Evolutionary conservation across 1,140 invertebrate species (phyloP).

Genomic region (Cyrtorhinus lividipennis): DNA sequence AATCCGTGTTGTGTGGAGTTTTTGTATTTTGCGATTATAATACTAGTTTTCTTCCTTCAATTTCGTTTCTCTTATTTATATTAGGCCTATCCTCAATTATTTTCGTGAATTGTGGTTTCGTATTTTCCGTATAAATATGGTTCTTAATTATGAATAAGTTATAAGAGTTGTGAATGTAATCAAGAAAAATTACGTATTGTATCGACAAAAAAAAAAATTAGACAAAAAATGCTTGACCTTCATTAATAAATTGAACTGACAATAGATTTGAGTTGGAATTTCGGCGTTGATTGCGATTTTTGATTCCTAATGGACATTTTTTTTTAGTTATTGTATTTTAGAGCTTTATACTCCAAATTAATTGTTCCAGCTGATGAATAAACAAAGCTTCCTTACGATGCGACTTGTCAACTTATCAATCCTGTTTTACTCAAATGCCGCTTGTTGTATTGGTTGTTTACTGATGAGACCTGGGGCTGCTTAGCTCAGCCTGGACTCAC

Average conservation of each 20-base stretch:
- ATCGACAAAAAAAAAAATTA: too few relatives aligned
- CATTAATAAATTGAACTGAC: too few relatives aligned
- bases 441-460: too few relatives aligned
- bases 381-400: not conserved
- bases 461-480: too few relatives aligned
- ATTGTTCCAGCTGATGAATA: not conserved
- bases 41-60: not conserved
- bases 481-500: too few relatives aligned
- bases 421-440: too few relatives aligned
- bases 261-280: too few relatives aligned
- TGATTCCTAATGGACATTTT: too few relatives aligned
- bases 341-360: not conserved
- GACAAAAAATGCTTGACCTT: too few relatives aligned
- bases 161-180: not conserved
- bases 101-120: not conserved
- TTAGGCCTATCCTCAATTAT: not conserved
- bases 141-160: not conserved
- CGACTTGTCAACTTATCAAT: too few relatives aligned
- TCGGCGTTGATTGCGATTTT: too few relatives aligned
- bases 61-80: not conserved
- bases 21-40: slow-evolving; percentile 2
- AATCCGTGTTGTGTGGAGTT: not conserved
- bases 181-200: not conserved
- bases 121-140: not conserved
- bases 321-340: not conserved